A percentile compares a stretch with the other conserved stretches of the same genome.
phyloP scores from a whole-genome alignment of 1,140 invertebrate genomes.

The Nasonia giraulti region DNA sequence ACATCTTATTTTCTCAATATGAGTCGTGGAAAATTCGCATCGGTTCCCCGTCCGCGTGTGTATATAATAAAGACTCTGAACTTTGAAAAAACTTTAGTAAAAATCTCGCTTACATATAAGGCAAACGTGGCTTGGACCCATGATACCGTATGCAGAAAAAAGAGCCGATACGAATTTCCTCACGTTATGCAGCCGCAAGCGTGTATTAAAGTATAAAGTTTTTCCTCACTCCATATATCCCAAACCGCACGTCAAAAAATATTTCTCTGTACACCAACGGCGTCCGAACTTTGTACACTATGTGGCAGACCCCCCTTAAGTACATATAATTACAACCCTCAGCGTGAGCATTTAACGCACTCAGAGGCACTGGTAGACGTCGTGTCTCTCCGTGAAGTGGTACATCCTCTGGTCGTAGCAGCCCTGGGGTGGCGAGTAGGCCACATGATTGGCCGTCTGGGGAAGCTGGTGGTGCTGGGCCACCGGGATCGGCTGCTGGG shows the following conservation, averaged over 20 bases:
- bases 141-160: not conserved
- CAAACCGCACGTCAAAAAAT: not conserved
- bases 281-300: not conserved
- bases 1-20: not conserved
- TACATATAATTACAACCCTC: not conserved
- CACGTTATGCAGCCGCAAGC: not conserved
- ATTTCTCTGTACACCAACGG: not conserved
- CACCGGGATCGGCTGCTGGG: not conserved
- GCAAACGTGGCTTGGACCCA: not conserved
- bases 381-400: slow-evolving; percentile 64
- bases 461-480: not conserved
- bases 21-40: not conserved
- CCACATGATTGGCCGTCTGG: slow-evolving; percentile 40
- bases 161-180: not conserved
- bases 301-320: not conserved
- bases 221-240: no score
- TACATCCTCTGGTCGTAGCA: slow-evolving; percentile 70
- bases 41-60: not conserved
- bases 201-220: no score
- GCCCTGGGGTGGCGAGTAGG: slow-evolving; percentile 30
- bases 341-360: not conserved
- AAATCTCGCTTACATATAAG: not conserved
- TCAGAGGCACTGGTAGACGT: slow-evolving; percentile 71
- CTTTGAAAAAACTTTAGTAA: not conserved
- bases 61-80: not conserved